Conservation (phyloP, 1,140 invertebrate genomes). For the Drosophila suzukii region DNA sequence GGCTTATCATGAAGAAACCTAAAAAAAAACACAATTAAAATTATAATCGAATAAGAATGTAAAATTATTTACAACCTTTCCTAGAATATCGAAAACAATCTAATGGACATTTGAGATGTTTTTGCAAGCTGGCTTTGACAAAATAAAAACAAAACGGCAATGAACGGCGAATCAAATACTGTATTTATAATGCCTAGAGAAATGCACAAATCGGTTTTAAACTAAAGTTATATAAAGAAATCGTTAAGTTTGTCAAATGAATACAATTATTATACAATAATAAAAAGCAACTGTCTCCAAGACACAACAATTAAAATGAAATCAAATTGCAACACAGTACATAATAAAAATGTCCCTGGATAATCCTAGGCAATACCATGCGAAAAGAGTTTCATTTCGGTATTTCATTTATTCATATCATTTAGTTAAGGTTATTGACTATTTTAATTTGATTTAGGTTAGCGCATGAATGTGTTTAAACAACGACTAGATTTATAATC, state of each 20-base stretch:
- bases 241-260: constrained; percentile 72
- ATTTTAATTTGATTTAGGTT: constrained; percentile 29
- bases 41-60: constrained; percentile 51
- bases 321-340: constrained; percentile 30
- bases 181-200: constrained; percentile 52
- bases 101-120: constrained; percentile 52
- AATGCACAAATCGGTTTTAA: constrained; percentile 81
- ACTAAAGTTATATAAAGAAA: constrained; percentile 62
- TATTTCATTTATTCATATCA: constrained; percentile 26
- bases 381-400: neutral
- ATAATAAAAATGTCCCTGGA: constrained; percentile 30
- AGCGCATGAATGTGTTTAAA: constrained; percentile 49
- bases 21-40: constrained; percentile 50
- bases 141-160: constrained; percentile 34
- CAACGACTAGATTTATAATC: constrained; percentile 80
- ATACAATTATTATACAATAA: constrained; percentile 50
- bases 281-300: constrained; percentile 62
- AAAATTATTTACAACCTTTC: constrained; percentile 56
- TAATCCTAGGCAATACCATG: constrained; percentile 1
- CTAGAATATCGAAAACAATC: constrained; percentile 38
- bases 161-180: constrained; percentile 42
- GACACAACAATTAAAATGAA: constrained; percentile 40
- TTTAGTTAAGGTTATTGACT: constrained; percentile 20
- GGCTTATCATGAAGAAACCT: constrained; percentile 60
- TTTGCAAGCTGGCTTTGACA: constrained; percentile 75